A percentile compares a stretch with the other conserved stretches of the same genome.
Conservation (phyloP, 1,140 invertebrate genomes). For the Proctacanthus coquilletti region DNA sequence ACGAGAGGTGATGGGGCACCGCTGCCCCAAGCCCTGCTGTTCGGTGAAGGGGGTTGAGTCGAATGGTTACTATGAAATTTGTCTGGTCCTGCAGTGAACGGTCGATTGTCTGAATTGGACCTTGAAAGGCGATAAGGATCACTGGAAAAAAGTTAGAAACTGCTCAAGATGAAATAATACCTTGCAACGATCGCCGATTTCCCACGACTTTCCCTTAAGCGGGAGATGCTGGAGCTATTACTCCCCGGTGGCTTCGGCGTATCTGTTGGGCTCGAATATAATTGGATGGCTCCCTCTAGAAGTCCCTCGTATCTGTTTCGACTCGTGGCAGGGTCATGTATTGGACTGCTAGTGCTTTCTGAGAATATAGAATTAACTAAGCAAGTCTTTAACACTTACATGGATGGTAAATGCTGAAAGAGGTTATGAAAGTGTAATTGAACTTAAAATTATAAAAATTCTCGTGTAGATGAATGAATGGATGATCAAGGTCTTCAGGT, state of each 20-base stretch:
- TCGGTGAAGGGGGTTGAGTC: conserved; percentile 25
- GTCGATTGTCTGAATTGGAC: conserved; percentile 12
- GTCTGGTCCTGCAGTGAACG: conserved; percentile 24
- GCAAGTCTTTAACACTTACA: too few relatives aligned
- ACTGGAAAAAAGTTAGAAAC: conserved; percentile 3
- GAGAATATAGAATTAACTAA: neutral
- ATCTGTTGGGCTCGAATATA: conserved; percentile 28
- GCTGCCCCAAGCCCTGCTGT: conserved; percentile 23
- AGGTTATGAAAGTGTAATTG: too few relatives aligned
- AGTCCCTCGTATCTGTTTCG: conserved; percentile 27
- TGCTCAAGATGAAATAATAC: conserved; percentile 7
- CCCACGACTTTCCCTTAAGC: conserved; percentile 24
- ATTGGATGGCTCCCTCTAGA: conserved; percentile 27
- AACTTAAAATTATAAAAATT: too few relatives aligned
- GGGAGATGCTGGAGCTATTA: conserved; percentile 21
- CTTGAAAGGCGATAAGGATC: conserved; percentile 12
- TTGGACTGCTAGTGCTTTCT: conserved; percentile 12
- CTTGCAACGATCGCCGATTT: conserved; percentile 23
- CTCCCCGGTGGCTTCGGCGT: conserved; percentile 22
- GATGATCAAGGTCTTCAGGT: too few relatives aligned
- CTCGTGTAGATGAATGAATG: too few relatives aligned
- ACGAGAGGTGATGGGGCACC: conserved; percentile 22
- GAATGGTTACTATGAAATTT: conserved; percentile 24
- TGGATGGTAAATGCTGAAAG: too few relatives aligned
- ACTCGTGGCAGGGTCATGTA: conserved; percentile 26